A percentile compares a stretch with the other conserved stretches of the same genome.
Evolutionary conservation across 2,888 invertebrate species (phyloP).

Genomic region (Erebia aethiops): DNA sequence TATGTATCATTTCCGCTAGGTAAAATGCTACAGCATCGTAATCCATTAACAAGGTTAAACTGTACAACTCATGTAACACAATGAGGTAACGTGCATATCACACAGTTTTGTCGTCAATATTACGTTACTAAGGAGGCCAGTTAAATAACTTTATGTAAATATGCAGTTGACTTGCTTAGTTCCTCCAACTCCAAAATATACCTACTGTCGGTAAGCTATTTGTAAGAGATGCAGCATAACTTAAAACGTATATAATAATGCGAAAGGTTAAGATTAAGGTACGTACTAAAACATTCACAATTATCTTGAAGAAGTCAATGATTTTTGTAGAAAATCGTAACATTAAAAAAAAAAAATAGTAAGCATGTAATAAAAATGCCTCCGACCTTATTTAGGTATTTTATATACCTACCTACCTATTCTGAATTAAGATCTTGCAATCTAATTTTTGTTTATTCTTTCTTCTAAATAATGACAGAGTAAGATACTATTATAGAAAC

Average conservation of each 20-base stretch:
- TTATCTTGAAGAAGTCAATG: too few species aligned
- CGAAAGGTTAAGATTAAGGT: neutral
- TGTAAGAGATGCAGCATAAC: neutral
- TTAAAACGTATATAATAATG: neutral
- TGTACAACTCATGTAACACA: constrained; percentile 23
- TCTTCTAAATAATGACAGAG: too few species aligned
- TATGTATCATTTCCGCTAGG: constrained; percentile 22
- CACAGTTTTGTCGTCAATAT: constrained; percentile 21
- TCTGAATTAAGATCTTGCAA: too few species aligned
- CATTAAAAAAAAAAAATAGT: too few species aligned
- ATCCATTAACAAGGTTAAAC: constrained; percentile 25
- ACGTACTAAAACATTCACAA: too few species aligned
- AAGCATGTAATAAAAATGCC: too few species aligned
- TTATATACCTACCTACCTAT: too few species aligned
- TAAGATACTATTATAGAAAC: too few species aligned
- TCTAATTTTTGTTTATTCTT: too few species aligned
- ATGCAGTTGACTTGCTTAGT: constrained; percentile 1
- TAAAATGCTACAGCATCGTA: constrained; percentile 20
- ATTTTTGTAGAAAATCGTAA: too few species aligned
- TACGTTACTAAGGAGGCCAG: constrained; percentile 12
- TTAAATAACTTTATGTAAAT: constrained; percentile 21
- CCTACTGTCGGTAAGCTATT: neutral
- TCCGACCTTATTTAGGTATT: too few species aligned
- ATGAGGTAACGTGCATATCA: constrained; percentile 22
- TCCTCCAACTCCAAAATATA: neutral